Base-by-base conservation (phyloP, 2,113 vertebrate species). In the Datnioides undecimradiatus region DNA sequence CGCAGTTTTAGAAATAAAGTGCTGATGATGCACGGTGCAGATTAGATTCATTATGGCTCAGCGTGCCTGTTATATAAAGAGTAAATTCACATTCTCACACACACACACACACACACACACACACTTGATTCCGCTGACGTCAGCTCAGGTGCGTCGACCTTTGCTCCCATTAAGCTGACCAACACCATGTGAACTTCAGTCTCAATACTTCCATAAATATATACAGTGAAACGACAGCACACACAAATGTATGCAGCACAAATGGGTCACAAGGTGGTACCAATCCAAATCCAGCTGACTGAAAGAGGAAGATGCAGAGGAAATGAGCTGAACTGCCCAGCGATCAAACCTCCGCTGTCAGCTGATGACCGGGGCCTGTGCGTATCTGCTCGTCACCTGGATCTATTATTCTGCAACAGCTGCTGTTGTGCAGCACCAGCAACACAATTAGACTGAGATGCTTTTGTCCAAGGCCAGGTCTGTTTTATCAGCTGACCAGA, bases 21-120 rank as follows among this genome's bases (percentile, higher is more conserved):
- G 41, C n/a, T 8, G 1, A 64, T 0, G 19, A 17, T 23, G 11
- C 12, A 14, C 7, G 5, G 19, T 27, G 34, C 13, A 31, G 25
- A 62, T 8, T 19, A 12, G 8, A 29, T 5, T 29, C 1, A 0
- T 4, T 33, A 72, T 8, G 48, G 21, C 27, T 27, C 8, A 19
- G 19, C 21, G 19, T 25, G 7, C 2, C 36, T n/a, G 55, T 74
- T 25, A n/a, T 5, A 40, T 19, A 46, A 55, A 27, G 25, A 57
- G n/a, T 11, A 8, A 17, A 71, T 5, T 11, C 19, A 25, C n/a
- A 40, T 11, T 13, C 34, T 14, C 21, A 33, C 29, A 9, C 31
- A 25, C 23, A 41, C 66, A 29, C 64, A 51, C 63, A 34, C 25
- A 43, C 48, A 76, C 16, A n/a, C 34, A 69, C 21, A 34, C 65